Base-by-base conservation (phyloP, 2,888 invertebrate species). In the Hypomecis punctinalis region DNA sequence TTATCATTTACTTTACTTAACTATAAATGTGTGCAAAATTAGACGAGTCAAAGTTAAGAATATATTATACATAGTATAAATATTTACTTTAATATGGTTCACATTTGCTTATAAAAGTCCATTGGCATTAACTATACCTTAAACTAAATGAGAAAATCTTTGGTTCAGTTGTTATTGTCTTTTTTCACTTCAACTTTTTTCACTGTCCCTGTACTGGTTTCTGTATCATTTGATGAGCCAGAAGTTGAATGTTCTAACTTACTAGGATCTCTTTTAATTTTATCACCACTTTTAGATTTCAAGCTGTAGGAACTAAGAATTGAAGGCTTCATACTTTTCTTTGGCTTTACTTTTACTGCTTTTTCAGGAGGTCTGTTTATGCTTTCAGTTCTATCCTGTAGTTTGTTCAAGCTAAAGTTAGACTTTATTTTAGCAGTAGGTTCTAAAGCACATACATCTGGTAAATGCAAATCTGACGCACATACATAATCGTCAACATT, bases 221-320 rank as follows among this genome's bases (percentile, higher is more conserved):
- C 93, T 45, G 93, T 93, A 66, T 93, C 93, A 76, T 94, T 94
- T 0, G 95, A 93, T 7, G 93, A 95, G 67, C 94, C 94, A 7
- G 94, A 94, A 79, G 93, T 94, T 8, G 94, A 94, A 84, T 93
- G 90, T 77, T 93, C 92, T 71, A 89, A 80, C 72, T 85, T 86
- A 64, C 76, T 83, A 54, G 75, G 66, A 79, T 83, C 85, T 76
- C 67, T 74, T 73, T 82, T 86, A 63, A 55, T 78, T 70, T 70
- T 83, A 68, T 79, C 76, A 76, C 76, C 80, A 63, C 71, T 79
- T 73, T 79, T 87, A 51, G 72, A 78, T 68, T 83, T 90, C n/a
- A 78, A 71, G 63, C 64, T 51, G 42, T 64, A 63, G 6, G 63
- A 63, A 43, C 77, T 77, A 47, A 90, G 78, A 72, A 91, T 81